Base-by-base conservation (phyloP, 2,113 vertebrate species). In the Dicaeum eximium region DNA sequence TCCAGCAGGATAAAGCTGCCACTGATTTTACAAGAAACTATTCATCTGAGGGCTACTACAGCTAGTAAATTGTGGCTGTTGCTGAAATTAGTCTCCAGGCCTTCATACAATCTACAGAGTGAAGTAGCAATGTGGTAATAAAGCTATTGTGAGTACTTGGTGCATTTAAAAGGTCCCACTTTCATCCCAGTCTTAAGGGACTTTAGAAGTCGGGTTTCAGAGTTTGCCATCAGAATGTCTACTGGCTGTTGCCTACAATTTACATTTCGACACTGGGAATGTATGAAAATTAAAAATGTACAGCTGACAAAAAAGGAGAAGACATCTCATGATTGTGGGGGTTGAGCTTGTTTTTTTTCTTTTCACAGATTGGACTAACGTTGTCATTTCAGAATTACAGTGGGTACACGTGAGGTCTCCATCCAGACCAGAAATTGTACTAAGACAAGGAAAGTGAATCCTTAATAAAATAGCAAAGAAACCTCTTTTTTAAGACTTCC, bases 1-100 rank as follows among this genome's bases (percentile, higher is more conserved):
- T 97, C 95, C 95, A 96, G 97, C 97, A 97, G 97, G 98, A 98
- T 98, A 98, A 98, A 98, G 97, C 98, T 98, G 98, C 97, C 97
- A 98, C 97, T 95, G 98, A 97, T 98, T 98, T 98, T 98, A 98
- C 97, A 98, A 98, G 98, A 98, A 98, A 98, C 98, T 98, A 98
- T 98, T 98, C 97, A 98, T 98, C 98, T 98, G 97, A 98, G 98
- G 96, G 96, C 95, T 98, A 96, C 95, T 97, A 97, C 80, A 97
- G 96, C 97, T 97, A 97, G 98, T 98, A 98, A 98, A 98, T 98
- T 97, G 98, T 98, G 95, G 94, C 93, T 98, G 96, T 97, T 98
- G 97, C 97, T 90, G 97, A 97, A 98, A 98, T 98, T 97, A 98
- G 97, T 98, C 98, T 98, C 97, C 80, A 97, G 97, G 93, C 95